These are phyloP conservation scores for Opisthograptis luteolata DNA, from an alignment of 2,888 invertebrate species.

Conservation along the genomic window DNA sequence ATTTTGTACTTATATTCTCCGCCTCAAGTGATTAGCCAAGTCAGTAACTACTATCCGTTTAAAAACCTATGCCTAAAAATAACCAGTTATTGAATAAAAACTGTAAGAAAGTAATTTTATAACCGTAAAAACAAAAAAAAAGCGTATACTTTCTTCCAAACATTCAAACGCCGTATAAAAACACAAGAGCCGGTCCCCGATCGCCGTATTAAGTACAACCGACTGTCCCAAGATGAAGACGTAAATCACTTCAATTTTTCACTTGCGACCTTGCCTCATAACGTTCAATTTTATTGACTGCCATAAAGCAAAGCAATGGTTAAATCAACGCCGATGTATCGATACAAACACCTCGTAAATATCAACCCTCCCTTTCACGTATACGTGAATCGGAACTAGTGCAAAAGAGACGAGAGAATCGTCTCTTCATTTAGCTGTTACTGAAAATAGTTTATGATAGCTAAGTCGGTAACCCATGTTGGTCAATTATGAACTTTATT, in stretches of 20 bases:
- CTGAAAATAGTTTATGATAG: conserved; percentile 82
- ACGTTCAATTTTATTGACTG: conserved; percentile 83
- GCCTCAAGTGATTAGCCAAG: no score
- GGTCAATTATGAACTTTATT: conserved; percentile 52
- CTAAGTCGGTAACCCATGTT: conserved; percentile 47
- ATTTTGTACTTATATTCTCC: no score
- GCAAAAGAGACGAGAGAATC: conserved; percentile 52
- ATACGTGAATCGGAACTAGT: conserved; percentile 25
- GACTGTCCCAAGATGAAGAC: conserved; percentile 70
- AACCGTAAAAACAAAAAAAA: background rate
- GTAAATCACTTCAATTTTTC: conserved; percentile 78
- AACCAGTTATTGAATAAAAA: no score
- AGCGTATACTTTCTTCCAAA: conserved; percentile 10
- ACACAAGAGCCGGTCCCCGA: conserved; percentile 35
- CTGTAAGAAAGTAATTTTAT: background rate
- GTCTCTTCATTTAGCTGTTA: conserved; percentile 73
- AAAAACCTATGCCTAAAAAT: no score
- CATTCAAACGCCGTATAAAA: conserved; percentile 7
- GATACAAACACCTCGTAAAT: conserved; percentile 82
- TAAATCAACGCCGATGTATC: conserved; percentile 82
- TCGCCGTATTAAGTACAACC: conserved; percentile 42
- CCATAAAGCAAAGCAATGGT: conserved; percentile 83
- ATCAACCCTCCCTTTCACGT: conserved; percentile 58
- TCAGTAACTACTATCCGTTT: no score
- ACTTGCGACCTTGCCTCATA: conserved; percentile 83